A percentile compares a stretch with the other conserved stretches of the same genome.
Conservation (phyloP, 2,797 vertebrate genomes). For the Scomberomorus guttatus region DNA sequence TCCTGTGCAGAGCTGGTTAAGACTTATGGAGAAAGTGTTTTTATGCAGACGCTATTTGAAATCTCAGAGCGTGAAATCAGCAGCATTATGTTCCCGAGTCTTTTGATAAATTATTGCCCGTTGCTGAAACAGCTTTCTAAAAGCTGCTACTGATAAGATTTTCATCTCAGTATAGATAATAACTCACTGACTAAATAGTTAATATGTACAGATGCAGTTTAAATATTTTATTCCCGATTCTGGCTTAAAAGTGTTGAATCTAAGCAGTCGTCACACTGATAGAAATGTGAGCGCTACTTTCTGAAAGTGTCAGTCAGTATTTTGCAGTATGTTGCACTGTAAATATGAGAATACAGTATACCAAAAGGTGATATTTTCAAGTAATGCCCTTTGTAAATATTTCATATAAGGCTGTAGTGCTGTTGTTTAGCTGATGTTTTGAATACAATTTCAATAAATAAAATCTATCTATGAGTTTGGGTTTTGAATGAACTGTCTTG, state of each 20-base stretch:
- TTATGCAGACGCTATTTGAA: conserved; percentile 31
- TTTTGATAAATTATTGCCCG: conserved; percentile 44
- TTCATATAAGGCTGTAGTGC: conserved; percentile 25
- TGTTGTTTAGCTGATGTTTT: conserved; percentile 43
- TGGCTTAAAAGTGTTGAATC: conserved; percentile 26
- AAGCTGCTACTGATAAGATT: conserved; percentile 56
- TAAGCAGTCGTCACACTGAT: conserved; percentile 41
- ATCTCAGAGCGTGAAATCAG: conserved; percentile 42
- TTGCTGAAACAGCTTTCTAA: conserved; percentile 37
- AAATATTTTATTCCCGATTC: conserved; percentile 25
- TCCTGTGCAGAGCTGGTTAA: conserved; percentile 37
- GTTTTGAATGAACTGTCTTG: background rate
- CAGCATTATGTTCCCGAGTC: conserved; percentile 12
- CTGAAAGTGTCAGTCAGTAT: conserved; percentile 50
- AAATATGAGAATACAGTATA: conserved; percentile 59
- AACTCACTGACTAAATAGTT: conserved; percentile 44
- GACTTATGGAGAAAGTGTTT: conserved; percentile 25
- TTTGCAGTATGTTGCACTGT: conserved; percentile 59
- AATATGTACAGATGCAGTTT: conserved; percentile 15
- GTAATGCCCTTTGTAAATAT: conserved; percentile 62
- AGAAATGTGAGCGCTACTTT: conserved; percentile 33
- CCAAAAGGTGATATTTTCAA: conserved; percentile 41
- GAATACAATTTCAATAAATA: conserved; percentile 24
- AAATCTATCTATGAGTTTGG: background rate
- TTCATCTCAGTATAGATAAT: conserved; percentile 38